Percentiles rank a stretch among this genome's conserved stretches.
These are phyloP conservation scores for Boulengeromyrus knoepffleri DNA, from an alignment of 2,113 vertebrate genomes.

Conservation along the genomic window DNA sequence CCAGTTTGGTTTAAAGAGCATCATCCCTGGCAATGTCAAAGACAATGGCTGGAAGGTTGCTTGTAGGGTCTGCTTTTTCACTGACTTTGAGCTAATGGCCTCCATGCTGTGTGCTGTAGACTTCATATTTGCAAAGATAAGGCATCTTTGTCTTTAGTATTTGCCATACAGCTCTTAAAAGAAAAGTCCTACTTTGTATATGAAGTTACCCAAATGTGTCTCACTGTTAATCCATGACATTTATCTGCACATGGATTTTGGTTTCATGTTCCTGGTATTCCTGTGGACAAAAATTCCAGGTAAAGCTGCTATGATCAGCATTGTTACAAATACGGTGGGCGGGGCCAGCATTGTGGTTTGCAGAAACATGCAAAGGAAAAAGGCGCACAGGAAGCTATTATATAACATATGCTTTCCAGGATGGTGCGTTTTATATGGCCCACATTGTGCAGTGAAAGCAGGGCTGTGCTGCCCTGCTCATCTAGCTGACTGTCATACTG, in stretches of 20 bases:
- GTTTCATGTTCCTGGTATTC: neutral
- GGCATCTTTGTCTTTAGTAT: neutral
- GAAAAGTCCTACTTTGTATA: neutral
- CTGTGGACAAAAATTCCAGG: neutral
- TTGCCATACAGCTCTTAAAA: neutral
- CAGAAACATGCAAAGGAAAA: neutral
- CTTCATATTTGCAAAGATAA: neutral
- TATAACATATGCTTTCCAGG: slow-evolving; percentile 34
- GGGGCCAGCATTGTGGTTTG: neutral
- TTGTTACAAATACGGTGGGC: neutral
- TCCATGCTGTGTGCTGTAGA: neutral
- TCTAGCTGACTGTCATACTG: slow-evolving; percentile 21
- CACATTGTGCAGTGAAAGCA: neutral
- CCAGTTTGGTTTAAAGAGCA: neutral
- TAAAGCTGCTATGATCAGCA: neutral
- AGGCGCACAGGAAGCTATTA: neutral
- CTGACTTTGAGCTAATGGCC: neutral
- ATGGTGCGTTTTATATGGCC: neutral
- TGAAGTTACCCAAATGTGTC: neutral
- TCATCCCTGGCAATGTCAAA: neutral
- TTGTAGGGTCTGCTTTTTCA: neutral
- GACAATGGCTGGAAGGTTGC: neutral
- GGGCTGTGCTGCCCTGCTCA: neutral
- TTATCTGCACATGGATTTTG: neutral
- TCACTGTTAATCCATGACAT: neutral